Conservation (phyloP, 1,140 invertebrate species). For the Matsumurasca onukii region DNA sequence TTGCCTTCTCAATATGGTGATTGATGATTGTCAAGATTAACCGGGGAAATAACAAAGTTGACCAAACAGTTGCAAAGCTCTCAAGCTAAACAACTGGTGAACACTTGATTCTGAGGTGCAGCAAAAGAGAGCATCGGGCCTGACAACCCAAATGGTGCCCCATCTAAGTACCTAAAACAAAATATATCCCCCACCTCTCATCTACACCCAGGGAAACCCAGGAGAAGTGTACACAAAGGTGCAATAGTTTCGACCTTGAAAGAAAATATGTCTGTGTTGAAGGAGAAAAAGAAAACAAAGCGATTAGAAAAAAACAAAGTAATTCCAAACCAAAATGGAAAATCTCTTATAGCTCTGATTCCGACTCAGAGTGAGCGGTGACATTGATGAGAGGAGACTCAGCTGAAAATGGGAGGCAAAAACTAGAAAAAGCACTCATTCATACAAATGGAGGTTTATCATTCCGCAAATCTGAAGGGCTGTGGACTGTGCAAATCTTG, state of each 20-base stretch:
- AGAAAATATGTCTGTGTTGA: background rate
- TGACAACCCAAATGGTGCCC: background rate
- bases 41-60: background rate
- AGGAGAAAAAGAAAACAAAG: background rate
- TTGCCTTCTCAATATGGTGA: slow-evolving; percentile 44
- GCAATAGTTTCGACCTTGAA: background rate
- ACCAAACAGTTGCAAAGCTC: background rate
- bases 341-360: too few species aligned
- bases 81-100: background rate
- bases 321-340: background rate
- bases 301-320: background rate
- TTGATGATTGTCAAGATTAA: background rate
- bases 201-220: background rate
- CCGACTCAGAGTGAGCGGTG: background rate
- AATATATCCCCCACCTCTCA: too few species aligned
- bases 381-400: background rate
- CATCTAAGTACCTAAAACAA: background rate
- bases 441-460: slow-evolving; percentile 24
- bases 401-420: background rate
- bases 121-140: background rate
- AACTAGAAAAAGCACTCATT: background rate
- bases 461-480: slow-evolving; percentile 4
- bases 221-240: background rate
- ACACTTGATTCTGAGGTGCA: background rate
- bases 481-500: slow-evolving; percentile 28